A percentile compares a stretch with the other conserved stretches of the same genome.
These are phyloP conservation scores for Acrobasis suavella DNA, from an alignment of 2,888 invertebrate species.

Conservation along the genomic window DNA sequence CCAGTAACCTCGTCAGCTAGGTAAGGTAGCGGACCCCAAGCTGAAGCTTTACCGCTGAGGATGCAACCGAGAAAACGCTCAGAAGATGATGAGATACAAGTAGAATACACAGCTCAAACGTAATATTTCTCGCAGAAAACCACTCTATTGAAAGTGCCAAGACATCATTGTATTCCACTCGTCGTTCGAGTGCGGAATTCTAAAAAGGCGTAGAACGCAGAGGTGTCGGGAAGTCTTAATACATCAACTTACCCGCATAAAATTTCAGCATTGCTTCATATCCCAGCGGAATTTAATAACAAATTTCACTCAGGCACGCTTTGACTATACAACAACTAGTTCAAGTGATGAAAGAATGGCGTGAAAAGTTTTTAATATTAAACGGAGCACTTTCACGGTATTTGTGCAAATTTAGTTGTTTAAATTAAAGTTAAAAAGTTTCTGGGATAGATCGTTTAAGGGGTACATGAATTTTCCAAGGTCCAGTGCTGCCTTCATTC, in stretches of 20 bases:
- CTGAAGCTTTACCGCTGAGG: no score
- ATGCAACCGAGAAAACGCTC: no score
- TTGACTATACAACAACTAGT: conserved; percentile 31
- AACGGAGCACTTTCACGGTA: neutral
- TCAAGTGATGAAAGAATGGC: conserved; percentile 34
- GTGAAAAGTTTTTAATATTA: neutral
- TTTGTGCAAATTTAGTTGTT: no score
- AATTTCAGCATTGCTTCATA: conserved; percentile 9
- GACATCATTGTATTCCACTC: conserved; percentile 28
- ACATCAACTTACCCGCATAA: conserved; percentile 11
- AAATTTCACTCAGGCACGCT: conserved; percentile 25
- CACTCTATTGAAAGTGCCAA: neutral
- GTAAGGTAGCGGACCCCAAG: no score
- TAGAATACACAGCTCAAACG: neutral
- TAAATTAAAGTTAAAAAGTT: no score
- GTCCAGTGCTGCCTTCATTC: no score
- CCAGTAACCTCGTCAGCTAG: no score
- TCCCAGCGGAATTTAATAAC: conserved; percentile 19
- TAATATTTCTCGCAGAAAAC: neutral
- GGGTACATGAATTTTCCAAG: no score
- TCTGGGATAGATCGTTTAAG: no score
- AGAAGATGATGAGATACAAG: neutral
- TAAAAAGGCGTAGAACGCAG: neutral
- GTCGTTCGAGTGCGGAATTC: conserved; percentile 38
- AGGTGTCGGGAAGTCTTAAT: conserved; percentile 12